Conservation (phyloP, 2,888 invertebrate species). For the Maniola hyperantus region DNA sequence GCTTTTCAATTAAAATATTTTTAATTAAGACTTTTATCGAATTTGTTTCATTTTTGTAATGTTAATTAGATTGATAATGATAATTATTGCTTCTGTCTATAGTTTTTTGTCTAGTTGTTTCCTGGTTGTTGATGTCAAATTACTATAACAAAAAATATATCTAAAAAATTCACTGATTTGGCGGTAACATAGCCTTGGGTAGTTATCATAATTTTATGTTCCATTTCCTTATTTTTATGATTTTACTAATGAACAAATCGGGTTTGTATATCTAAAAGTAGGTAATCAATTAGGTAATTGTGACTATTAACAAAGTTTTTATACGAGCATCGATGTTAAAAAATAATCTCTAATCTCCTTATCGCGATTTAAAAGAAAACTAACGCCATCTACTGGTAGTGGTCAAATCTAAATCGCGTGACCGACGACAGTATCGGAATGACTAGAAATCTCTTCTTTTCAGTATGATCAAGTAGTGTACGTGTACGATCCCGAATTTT, state of each 20-base stretch:
- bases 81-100: not conserved
- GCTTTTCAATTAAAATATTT: not conserved
- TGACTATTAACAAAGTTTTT: not conserved
- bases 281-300: not conserved
- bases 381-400: not conserved
- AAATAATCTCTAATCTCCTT: not conserved
- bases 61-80: conserved; percentile 14
- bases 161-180: not conserved
- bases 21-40: conserved; percentile 11
- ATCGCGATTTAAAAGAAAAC: not conserved
- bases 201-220: not conserved
- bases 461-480: too few relatives aligned
- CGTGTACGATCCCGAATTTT: too few relatives aligned
- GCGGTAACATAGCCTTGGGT: not conserved
- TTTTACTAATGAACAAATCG: conserved; percentile 6
- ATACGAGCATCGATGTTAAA: not conserved
- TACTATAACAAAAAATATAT: not conserved
- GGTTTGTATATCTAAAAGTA: not conserved
- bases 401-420: too few relatives aligned
- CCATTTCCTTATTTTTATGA: not conserved
- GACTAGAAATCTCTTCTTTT: too few relatives aligned
- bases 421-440: too few relatives aligned
- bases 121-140: not conserved
- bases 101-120: conserved; percentile 1
- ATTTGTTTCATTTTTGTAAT: conserved; percentile 1